phyloP scores from a whole-genome alignment of 1,140 invertebrate species.

The Apis cerana region DNA sequence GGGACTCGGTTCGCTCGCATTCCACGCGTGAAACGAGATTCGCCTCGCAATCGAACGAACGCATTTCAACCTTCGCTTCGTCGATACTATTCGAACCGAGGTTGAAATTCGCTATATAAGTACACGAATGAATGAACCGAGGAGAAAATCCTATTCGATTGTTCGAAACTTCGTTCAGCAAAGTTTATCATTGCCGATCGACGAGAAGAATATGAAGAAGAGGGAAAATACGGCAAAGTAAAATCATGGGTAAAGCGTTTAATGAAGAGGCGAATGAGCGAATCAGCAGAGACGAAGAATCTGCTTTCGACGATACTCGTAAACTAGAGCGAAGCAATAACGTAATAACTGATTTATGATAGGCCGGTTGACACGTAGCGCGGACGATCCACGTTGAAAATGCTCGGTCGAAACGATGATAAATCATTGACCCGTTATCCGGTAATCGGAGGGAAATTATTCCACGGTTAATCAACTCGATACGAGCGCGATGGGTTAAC shows the following conservation, averaged over 20 bases:
- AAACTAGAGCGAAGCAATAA: constrained; percentile 26
- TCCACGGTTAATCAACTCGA: constrained; percentile 21
- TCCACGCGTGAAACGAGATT: constrained; percentile 37
- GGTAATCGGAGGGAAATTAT: constrained; percentile 34
- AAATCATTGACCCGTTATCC: constrained; percentile 54
- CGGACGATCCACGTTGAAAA: constrained; percentile 8
- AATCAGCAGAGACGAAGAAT: not conserved
- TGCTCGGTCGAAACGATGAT: constrained; percentile 26
- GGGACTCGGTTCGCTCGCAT: constrained; percentile 39
- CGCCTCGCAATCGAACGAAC: constrained; percentile 33
- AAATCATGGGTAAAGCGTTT: too few relatives aligned
- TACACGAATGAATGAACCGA: constrained; percentile 47
- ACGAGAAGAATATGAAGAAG: too few relatives aligned
- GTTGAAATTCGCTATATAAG: constrained; percentile 23
- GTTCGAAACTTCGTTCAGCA: not conserved
- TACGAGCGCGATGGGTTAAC: not conserved
- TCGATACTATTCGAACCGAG: constrained; percentile 9
- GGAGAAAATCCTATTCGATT: constrained; percentile 32
- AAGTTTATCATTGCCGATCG: too few relatives aligned
- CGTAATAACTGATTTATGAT: constrained; percentile 46
- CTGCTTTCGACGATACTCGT: not conserved
- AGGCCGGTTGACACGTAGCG: not conserved
- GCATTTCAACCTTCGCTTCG: constrained; percentile 52
- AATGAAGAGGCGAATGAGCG: too few relatives aligned
- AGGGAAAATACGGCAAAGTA: too few relatives aligned